Base-by-base conservation (phyloP, 2,113 vertebrate species). In the Pica pica region DNA sequence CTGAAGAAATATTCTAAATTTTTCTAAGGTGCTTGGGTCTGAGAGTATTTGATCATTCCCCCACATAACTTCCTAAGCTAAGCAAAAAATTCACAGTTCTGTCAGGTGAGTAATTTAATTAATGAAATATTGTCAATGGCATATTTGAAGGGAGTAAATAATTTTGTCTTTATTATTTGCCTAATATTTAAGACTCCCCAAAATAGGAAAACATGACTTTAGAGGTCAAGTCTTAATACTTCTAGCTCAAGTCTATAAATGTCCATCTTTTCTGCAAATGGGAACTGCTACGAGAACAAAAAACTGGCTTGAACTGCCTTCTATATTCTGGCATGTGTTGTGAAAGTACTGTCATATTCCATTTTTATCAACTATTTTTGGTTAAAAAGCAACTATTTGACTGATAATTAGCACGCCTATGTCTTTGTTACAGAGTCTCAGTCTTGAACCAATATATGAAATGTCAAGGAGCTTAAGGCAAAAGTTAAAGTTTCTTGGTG, bases 301-400 rank as follows among this genome's bases (percentile, higher is more conserved):
- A 96, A 60, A 37, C 30, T 83, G 67, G 14, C 63, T 67, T 44
- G 69, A 74, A 67, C 16, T 60, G 76, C 56, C 49, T 89, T 92
- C 49, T 81, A 10, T 75, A 61, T 89, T 84, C 73, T 82, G 79
- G 49, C 5, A 1, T 73, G 56, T 49, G 59, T 82, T 92, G 78
- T 84, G 86, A 93, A 94, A 87, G 49, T 16, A 7, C 46, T 73
- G 83, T 94, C 83, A 55, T 92, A n/a, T 82, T 93, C 73, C 80
- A 93, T 95, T 95, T 92, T 88, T 81, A 76, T 75, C 64, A 92
- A 60, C 22, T 70, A 52, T 49, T 82, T 91, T 81, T 88, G 37
- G 52, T 94, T 90, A 64, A 92, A 93, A 83, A 3, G 10, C 59
- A 95, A 55, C 37, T 76, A 47, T 90, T 83, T 93, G 57, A 79